Conservation (phyloP, 2,113 vertebrate genomes). For the Elanus axillaris region DNA sequence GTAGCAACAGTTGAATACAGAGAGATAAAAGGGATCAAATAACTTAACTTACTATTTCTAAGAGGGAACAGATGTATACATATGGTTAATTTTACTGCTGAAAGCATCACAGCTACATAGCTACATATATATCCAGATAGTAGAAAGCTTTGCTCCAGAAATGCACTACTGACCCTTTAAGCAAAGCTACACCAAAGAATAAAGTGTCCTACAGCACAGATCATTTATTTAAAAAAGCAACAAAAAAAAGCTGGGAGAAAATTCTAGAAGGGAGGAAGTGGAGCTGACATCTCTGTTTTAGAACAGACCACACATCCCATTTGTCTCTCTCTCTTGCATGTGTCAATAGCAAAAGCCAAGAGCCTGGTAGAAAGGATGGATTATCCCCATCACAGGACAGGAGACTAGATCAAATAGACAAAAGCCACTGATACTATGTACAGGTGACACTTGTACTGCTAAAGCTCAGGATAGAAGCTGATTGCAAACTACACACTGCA, state of each 20-base stretch:
- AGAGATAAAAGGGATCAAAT: background rate
- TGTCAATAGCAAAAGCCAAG: background rate
- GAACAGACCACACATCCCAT: background rate
- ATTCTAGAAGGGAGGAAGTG: background rate
- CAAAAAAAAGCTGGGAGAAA: background rate
- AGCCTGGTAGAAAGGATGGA: background rate
- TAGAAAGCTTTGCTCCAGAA: background rate
- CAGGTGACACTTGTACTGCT: background rate
- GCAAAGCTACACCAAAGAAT: background rate
- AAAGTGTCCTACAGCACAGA: background rate
- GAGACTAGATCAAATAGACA: background rate
- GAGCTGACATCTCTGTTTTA: background rate
- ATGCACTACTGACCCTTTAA: background rate
- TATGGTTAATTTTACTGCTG: background rate
- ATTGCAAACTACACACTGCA: background rate
- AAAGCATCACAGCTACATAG: background rate
- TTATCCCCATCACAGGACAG: background rate
- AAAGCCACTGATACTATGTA: background rate
- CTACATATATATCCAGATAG: background rate
- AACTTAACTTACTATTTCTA: background rate
- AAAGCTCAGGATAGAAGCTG: background rate
- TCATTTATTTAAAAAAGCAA: too few relatives aligned
- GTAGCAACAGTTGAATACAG: background rate
- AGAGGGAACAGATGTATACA: background rate
- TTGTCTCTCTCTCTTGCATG: background rate